These are phyloP conservation scores for Ichneumoninae sp. DNA, from an alignment of 2,888 invertebrate genomes.

Conservation along the genomic window DNA sequence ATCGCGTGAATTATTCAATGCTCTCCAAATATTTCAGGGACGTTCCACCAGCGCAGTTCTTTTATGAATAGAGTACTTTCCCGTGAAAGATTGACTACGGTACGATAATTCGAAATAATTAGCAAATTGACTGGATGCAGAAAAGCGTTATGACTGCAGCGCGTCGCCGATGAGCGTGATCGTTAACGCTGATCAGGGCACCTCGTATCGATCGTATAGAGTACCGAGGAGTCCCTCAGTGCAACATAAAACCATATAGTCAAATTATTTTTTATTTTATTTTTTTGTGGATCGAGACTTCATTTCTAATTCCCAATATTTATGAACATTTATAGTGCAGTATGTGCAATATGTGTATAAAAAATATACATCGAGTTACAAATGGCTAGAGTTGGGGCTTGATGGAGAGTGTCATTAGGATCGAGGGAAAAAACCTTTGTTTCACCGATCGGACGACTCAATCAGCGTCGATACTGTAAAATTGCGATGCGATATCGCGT, in stretches of 20 bases:
- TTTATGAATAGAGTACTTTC: neutral
- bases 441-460: neutral
- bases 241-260: too few species aligned
- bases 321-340: neutral
- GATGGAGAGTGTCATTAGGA: constrained; percentile 4
- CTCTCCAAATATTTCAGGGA: neutral
- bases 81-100: neutral
- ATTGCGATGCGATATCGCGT: neutral
- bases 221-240: too few species aligned
- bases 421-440: neutral
- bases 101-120: neutral
- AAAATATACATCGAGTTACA: neutral
- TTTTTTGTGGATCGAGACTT: neutral
- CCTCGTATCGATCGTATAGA: neutral
- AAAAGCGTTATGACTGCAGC: neutral
- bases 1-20: neutral
- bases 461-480: neutral
- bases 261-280: neutral
- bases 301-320: neutral
- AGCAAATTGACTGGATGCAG: neutral
- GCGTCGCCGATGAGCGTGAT: too few species aligned
- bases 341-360: neutral
- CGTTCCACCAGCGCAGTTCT: neutral
- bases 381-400: neutral
- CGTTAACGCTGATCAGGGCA: neutral